Evolutionary conservation across 2,888 invertebrate species (phyloP).

Genomic region (Sinelater perroti): DNA sequence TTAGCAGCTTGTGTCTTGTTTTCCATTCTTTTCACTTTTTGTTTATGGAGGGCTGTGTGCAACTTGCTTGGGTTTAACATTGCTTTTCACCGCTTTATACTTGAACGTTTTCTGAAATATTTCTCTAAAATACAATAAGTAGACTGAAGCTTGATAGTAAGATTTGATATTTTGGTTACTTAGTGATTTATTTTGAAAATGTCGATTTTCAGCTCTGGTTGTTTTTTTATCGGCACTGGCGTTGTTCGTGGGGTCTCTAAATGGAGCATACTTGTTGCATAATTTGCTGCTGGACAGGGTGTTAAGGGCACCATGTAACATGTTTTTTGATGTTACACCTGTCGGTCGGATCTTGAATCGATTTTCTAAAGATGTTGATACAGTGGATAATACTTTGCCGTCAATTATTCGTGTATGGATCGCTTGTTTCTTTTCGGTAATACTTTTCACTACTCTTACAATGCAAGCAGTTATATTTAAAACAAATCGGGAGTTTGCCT

Average conservation of each 20-base stretch:
- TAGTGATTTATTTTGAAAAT: slow-evolving; percentile 17
- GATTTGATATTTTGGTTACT: too few species aligned
- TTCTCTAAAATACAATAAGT: neutral
- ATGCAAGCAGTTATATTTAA: slow-evolving; percentile 16
- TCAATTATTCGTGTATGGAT: slow-evolving; percentile 78
- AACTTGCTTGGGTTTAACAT: slow-evolving; percentile 3
- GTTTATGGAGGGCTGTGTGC: neutral
- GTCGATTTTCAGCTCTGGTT: slow-evolving; percentile 66
- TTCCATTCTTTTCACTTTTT: neutral
- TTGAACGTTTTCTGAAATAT: neutral
- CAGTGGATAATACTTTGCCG: slow-evolving; percentile 75
- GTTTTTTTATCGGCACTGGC: slow-evolving; percentile 73
- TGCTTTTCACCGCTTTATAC: slow-evolving; percentile 4
- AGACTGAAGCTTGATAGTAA: too few species aligned
- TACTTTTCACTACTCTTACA: too few species aligned
- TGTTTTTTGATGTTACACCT: slow-evolving; percentile 84
- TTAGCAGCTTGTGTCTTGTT: neutral
- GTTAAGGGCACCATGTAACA: slow-evolving; percentile 72
- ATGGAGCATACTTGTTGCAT: slow-evolving; percentile 71
- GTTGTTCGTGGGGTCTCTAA: slow-evolving; percentile 73
- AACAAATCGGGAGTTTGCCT: neutral
- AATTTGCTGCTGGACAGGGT: slow-evolving; percentile 70
- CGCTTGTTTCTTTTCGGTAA: slow-evolving; percentile 70
- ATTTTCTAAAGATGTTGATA: slow-evolving; percentile 79
- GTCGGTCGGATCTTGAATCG: slow-evolving; percentile 81